phyloP scores from a whole-genome alignment of 2,113 vertebrate genomes.

The Apodemus speciosus region DNA sequence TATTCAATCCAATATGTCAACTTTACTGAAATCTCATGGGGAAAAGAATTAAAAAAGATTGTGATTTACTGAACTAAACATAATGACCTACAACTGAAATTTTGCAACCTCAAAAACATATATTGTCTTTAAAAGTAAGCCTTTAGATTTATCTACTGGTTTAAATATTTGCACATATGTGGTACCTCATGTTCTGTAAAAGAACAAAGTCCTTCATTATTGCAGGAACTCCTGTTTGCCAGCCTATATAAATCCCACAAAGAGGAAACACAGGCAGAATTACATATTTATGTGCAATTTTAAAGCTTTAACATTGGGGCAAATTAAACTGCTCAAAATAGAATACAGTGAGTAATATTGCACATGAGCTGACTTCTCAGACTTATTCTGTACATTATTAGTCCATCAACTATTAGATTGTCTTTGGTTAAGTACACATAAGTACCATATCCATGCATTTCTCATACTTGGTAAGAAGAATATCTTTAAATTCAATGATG shows the following conservation, averaged over 20 bases:
- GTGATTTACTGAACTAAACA: slow-evolving; percentile 23
- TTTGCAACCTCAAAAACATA: background rate
- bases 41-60: background rate
- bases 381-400: background rate
- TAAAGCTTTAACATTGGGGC: background rate
- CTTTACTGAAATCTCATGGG: slow-evolving; percentile 9
- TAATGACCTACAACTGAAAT: slow-evolving; percentile 4
- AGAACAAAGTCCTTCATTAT: slow-evolving; percentile 57
- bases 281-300: slow-evolving; percentile 54
- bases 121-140: background rate
- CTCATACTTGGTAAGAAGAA: background rate
- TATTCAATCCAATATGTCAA: background rate
- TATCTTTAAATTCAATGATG: background rate
- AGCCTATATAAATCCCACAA: slow-evolving; percentile 39
- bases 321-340: slow-evolving; percentile 6
- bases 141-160: background rate
- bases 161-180: background rate
- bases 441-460: background rate
- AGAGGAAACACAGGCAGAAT: slow-evolving; percentile 15
- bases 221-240: slow-evolving; percentile 36
- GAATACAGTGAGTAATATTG: background rate
- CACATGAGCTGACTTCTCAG: background rate
- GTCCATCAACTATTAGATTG: background rate
- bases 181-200: background rate
- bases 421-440: background rate